phyloP scores from a whole-genome alignment of 1,140 invertebrate species.

The Hycleus cichorii region DNA sequence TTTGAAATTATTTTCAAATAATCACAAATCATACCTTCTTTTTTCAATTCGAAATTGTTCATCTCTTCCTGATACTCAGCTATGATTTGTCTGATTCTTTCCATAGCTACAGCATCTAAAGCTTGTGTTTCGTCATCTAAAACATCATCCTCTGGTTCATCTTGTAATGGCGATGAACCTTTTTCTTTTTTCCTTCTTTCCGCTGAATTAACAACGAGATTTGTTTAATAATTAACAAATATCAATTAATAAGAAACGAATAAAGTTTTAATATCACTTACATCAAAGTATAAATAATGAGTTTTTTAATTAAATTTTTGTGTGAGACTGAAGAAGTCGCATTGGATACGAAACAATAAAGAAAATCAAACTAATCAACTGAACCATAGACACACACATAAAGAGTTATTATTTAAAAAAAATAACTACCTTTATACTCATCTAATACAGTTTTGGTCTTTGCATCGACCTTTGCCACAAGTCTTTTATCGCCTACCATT shows the following conservation, averaged over 20 bases:
- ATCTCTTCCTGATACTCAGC: slow-evolving; percentile 75
- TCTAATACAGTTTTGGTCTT: slow-evolving; percentile 93
- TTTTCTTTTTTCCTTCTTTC: slow-evolving; percentile 53
- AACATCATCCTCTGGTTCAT: slow-evolving; percentile 63
- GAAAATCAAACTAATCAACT: no score
- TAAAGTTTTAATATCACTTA: no score
- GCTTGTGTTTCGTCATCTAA: slow-evolving; percentile 73
- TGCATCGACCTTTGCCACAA: slow-evolving; percentile 96
- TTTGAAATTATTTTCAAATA: background rate
- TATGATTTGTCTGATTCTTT: slow-evolving; percentile 71
- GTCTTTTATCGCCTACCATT: slow-evolving; percentile 85
- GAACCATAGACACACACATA: no score
- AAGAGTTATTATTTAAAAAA: background rate
- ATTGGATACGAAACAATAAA: no score
- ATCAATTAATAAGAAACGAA: background rate
- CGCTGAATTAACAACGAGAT: slow-evolving; percentile 36
- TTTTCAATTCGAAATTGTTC: slow-evolving; percentile 56
- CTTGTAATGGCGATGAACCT: slow-evolving; percentile 52
- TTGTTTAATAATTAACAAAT: background rate
- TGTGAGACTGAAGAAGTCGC: no score
- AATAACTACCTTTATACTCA: slow-evolving; percentile 74
- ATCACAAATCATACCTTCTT: slow-evolving; percentile 37
- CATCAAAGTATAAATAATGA: no score
- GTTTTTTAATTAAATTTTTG: no score
- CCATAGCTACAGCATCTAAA: slow-evolving; percentile 62